A percentile compares a stretch with the other conserved stretches of the same genome.
These are phyloP conservation scores for Leucosticte australis DNA, from an alignment of 2,113 vertebrate species.

Conservation along the genomic window DNA sequence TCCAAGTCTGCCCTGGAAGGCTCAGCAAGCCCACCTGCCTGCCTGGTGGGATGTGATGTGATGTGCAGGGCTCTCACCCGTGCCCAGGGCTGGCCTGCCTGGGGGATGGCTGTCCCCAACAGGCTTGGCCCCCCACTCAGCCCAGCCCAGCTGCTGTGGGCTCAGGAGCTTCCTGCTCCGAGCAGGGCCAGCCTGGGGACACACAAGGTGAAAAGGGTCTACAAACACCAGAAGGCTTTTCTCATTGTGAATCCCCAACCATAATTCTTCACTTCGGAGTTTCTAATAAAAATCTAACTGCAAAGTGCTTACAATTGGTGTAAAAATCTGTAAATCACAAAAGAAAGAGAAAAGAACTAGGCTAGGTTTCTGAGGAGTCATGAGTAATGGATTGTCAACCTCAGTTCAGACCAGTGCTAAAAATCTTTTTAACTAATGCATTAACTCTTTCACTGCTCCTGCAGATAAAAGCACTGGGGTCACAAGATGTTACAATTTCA, in stretches of 20 bases:
- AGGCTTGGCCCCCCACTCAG: background rate
- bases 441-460: slow-evolving; percentile 40
- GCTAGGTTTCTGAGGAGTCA: slow-evolving; percentile 17
- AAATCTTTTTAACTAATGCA: slow-evolving; percentile 46
- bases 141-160: background rate
- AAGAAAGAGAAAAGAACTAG: slow-evolving; percentile 17
- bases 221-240: background rate
- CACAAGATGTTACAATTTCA: slow-evolving; percentile 3
- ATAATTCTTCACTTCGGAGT: slow-evolving; percentile 6
- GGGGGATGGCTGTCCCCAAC: accelerated
- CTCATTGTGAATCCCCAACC: background rate
- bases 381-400: slow-evolving; percentile 56
- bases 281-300: slow-evolving; percentile 26
- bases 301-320: slow-evolving; percentile 42
- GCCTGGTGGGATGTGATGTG: background rate
- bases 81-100: background rate
- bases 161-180: background rate
- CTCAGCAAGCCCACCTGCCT: too few species aligned
- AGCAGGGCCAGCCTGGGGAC: background rate
- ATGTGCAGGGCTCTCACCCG: accelerated
- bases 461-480: slow-evolving; percentile 38
- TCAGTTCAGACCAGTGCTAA: slow-evolving; percentile 10
- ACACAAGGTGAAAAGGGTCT: background rate
- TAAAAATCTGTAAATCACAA: slow-evolving; percentile 45
- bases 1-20: background rate